phyloP scores from a whole-genome alignment of 2,888 invertebrate species.

The Sphecodes monilicornis region DNA sequence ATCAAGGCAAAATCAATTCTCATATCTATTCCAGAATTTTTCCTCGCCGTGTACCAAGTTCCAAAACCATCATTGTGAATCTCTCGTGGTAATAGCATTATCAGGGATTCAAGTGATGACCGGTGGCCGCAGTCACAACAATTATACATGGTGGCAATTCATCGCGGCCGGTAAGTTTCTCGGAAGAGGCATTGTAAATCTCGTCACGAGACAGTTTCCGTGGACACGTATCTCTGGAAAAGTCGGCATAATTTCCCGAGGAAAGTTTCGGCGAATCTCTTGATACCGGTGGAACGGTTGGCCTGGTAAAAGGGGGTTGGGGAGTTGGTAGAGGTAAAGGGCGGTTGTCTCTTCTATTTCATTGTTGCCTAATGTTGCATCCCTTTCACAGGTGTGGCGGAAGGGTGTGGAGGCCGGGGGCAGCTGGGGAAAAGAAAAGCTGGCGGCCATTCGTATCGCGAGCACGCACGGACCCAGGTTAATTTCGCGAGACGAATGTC shows the following conservation, averaged over 20 bases:
- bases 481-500: slow-evolving; percentile 76
- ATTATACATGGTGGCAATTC: slow-evolving; percentile 37
- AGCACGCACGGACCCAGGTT: slow-evolving; percentile 70
- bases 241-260: slow-evolving; percentile 65
- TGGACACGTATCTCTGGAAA: slow-evolving; percentile 61
- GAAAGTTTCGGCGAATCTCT: slow-evolving; percentile 65
- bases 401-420: neutral
- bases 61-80: neutral
- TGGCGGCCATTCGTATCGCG: slow-evolving; percentile 77
- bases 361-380: slow-evolving; percentile 56
- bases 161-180: slow-evolving; percentile 48
- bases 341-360: slow-evolving; percentile 36
- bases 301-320: neutral
- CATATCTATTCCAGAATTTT: neutral
- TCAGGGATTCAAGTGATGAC: neutral
- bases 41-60: neutral
- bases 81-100: neutral
- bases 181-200: slow-evolving; percentile 62
- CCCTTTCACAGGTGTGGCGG: slow-evolving; percentile 25
- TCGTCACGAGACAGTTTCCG: slow-evolving; percentile 37
- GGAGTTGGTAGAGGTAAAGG: neutral
- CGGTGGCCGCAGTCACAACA: slow-evolving; percentile 1
- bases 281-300: slow-evolving; percentile 24
- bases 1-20: neutral
- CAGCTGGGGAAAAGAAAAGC: slow-evolving; percentile 23